Evolutionary conservation across 92 coral and sea anemone species (phyloP), one percentile per base, ranked within the genome.

Genomic region (Diadumene lineata): DNA sequence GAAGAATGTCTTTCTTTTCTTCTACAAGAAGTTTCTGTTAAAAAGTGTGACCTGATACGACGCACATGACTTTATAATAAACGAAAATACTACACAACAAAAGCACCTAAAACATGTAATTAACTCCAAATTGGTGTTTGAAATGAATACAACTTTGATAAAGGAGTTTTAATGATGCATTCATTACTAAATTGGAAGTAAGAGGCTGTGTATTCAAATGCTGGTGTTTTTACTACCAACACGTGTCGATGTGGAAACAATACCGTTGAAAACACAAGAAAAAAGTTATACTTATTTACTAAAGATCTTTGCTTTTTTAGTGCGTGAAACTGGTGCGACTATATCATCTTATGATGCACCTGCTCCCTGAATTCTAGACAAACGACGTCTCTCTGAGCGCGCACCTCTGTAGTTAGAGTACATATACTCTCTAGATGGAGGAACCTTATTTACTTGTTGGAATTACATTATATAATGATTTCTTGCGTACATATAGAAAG

Each of bases 61-160:
- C 3, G 7, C 64, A 10, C 64, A 53, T 58, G 31, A 58, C 29
- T 2, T n/a, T 6, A 53, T 25, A 58, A 22, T 21, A 58, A 22
- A 58, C 23, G 23, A 22, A 58, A 58, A 58, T 2, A 22, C 31
- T 3, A 58, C 31, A 58, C 29, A 58, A 25, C 4, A 58, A 58
- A 58, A 17, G 64, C 64, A 26, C 29, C 17, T 2, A 58, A 58
- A 58, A 10, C 15, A 23, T 58, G 31, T 25, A 58, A 58, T 58
- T 58, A 58, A 25, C 29, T 58, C 22, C 64, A 25, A 22, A 58
- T 58, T 2, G 22, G 64, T 53, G 29, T 22, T 58, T 58, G 64
- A 58, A 58, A 58, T 58, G 11, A 22, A 58, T 58, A 58, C 64
- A 58, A 58, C 11, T 58, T 58, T 22, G 31, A 22, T 58, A 26